A percentile compares a stretch with the other conserved stretches of the same genome.
Evolutionary conservation across 1,140 invertebrate genomes (phyloP).

Genomic region (Octopus sinensis): DNA sequence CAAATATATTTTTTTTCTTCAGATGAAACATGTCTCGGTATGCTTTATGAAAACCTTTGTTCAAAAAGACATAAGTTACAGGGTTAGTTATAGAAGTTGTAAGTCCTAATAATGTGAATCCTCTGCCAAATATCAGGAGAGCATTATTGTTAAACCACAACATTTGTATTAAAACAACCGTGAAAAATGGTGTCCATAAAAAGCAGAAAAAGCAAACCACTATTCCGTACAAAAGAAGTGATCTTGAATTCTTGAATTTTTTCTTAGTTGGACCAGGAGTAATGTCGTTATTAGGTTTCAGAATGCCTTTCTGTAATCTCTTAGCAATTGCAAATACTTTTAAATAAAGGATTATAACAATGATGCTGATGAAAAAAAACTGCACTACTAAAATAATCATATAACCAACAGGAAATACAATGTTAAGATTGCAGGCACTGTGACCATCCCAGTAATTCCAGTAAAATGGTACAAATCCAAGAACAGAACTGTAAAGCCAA

Average conservation of each 20-base stretch:
- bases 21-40: background rate
- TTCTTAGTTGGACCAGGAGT: no score
- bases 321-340: background rate
- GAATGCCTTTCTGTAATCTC: background rate
- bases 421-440: background rate
- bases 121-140: background rate
- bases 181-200: background rate
- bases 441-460: background rate
- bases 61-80: background rate
- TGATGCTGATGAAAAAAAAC: background rate
- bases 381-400: background rate
- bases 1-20: no score
- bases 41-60: background rate
- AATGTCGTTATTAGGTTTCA: background rate
- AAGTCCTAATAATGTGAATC: background rate
- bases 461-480: background rate
- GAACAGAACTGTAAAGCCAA: background rate
- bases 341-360: background rate
- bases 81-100: background rate
- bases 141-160: background rate
- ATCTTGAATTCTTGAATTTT: background rate
- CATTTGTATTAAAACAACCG: background rate
- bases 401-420: background rate
- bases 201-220: background rate
- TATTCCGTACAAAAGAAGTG: background rate